Evolutionary conservation across 2,888 invertebrate genomes (phyloP).

Genomic region (Ophion ellenae): DNA sequence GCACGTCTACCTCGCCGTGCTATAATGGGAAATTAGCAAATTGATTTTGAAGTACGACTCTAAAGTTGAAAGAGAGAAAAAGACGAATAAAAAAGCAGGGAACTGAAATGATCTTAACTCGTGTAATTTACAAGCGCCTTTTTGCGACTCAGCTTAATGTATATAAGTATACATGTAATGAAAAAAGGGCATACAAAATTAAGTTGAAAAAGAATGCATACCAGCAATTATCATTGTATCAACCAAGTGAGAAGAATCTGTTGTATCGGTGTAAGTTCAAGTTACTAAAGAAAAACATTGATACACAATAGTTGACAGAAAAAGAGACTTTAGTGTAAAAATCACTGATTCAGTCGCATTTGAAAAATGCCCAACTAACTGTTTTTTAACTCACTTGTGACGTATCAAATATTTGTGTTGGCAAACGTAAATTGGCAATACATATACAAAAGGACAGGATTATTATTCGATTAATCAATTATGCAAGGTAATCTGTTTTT

Average conservation of each 20-base stretch:
- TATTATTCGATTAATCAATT: not conserved
- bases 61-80: constrained; percentile 11
- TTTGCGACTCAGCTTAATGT: constrained; percentile 42
- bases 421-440: not conserved
- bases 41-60: constrained; percentile 46
- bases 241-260: constrained; percentile 45
- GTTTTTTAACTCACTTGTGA: too few species aligned
- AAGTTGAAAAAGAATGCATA: constrained; percentile 4
- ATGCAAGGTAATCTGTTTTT: not conserved
- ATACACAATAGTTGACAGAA: constrained; percentile 21
- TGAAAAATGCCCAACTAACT: too few species aligned
- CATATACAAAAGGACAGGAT: too few species aligned
- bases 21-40: constrained; percentile 32
- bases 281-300: constrained; percentile 47
- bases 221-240: constrained; percentile 24
- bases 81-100: not conserved
- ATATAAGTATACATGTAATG: constrained; percentile 2
- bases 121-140: constrained; percentile 28
- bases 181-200: not conserved
- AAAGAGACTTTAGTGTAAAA: not conserved
- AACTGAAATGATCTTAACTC: not conserved
- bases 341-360: constrained; percentile 15
- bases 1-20: constrained; percentile 57
- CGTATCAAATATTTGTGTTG: too few species aligned
- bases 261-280: constrained; percentile 58